These are phyloP conservation scores for Pelobates cultripes DNA, from an alignment of 2,797 vertebrate species.

Conservation along the genomic window DNA sequence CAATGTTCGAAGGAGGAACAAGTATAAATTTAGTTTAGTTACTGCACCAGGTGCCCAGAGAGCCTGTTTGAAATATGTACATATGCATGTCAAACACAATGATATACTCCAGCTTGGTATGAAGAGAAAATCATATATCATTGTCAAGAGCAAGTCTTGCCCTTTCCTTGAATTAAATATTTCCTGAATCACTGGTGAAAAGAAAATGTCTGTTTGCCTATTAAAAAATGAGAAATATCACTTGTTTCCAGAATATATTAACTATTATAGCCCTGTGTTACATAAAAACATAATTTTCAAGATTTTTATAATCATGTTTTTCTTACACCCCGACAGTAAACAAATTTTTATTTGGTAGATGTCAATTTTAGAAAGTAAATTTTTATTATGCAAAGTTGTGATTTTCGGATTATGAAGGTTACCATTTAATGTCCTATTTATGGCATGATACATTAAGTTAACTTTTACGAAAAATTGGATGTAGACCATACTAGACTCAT, in stretches of 20 bases:
- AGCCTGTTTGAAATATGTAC: constrained; percentile 62
- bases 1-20: constrained; percentile 53
- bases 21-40: constrained; percentile 56
- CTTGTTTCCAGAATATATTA: neutral
- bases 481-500: no score
- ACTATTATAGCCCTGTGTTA: neutral
- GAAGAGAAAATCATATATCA: constrained; percentile 73
- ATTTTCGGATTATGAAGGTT: no score
- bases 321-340: no score
- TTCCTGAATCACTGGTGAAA: constrained; percentile 28
- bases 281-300: no score
- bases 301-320: no score
- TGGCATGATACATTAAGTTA: no score
- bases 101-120: constrained; percentile 67
- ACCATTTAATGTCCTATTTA: no score
- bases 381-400: no score
- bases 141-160: constrained; percentile 68
- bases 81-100: constrained; percentile 69
- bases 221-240: neutral
- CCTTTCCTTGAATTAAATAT: constrained; percentile 60
- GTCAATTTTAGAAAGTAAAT: no score
- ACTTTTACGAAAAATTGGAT: no score
- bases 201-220: no score
- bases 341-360: no score
- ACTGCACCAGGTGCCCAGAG: constrained; percentile 55